A percentile compares a stretch with the other conserved stretches of the same genome.
These are phyloP conservation scores for Andricus grossulariae DNA, from an alignment of 1,140 invertebrate species.

Conservation along the genomic window DNA sequence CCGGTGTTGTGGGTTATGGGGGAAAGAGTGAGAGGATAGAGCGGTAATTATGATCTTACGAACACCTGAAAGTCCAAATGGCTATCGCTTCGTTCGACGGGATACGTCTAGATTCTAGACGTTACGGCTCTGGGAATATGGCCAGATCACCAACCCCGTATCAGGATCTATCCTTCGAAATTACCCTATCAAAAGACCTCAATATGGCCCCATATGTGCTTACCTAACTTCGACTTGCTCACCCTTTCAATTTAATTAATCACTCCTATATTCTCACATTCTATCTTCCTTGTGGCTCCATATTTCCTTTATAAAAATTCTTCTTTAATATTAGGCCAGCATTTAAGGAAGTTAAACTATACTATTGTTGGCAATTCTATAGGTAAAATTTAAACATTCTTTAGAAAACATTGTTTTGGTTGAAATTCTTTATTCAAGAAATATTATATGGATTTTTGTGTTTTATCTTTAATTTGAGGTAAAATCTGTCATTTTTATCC, in stretches of 20 bases:
- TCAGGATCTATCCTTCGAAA: slow-evolving; percentile 57
- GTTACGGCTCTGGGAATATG: slow-evolving; percentile 58
- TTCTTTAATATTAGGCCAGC: too few relatives aligned
- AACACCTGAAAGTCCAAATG: slow-evolving; percentile 62
- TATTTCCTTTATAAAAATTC: too few relatives aligned
- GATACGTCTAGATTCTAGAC: slow-evolving; percentile 62
- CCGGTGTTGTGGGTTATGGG: slow-evolving; percentile 46
- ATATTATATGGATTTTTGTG: too few relatives aligned
- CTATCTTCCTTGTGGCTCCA: too few relatives aligned
- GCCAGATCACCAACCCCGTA: slow-evolving; percentile 56
- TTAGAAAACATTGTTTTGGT: too few relatives aligned
- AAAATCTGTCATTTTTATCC: too few relatives aligned
- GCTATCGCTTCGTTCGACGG: slow-evolving; percentile 37
- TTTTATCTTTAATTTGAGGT: too few relatives aligned
- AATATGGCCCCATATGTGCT: slow-evolving; percentile 9
- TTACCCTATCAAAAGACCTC: slow-evolving; percentile 65
- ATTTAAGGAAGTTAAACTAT: too few relatives aligned
- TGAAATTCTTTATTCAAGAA: too few relatives aligned
- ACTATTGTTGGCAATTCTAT: too few relatives aligned
- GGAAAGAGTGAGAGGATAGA: slow-evolving; percentile 33
- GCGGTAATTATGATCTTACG: slow-evolving; percentile 70
- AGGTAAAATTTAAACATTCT: too few relatives aligned
- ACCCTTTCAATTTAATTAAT: neutral
- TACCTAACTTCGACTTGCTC: neutral
- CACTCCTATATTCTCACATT: neutral